Evolutionary conservation across 2,113 vertebrate species (phyloP), one percentile per base, ranked within the genome.

Genomic region (Indicator indicator): DNA sequence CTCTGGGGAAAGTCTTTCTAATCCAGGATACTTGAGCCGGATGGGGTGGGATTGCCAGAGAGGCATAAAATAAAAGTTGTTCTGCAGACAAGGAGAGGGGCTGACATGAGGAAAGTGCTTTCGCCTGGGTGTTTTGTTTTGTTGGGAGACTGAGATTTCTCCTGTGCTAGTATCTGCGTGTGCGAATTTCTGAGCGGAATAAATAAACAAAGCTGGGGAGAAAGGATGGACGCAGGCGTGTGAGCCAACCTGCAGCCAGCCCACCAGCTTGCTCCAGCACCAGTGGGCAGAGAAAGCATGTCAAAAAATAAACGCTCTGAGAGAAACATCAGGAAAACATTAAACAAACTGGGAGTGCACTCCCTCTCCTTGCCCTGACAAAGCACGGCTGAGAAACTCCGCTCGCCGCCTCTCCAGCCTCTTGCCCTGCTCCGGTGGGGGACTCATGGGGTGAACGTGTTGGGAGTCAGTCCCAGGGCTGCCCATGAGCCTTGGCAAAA

Each of bases 241-340:
- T 38, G 85, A 95, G 86, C 89, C 77, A 81, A 94, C 95, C 94
- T 96, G 89, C 85, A 87, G 63, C 83, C 80, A 82, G 77, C 55
- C 93, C 83, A 92, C 75, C 91, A 72, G 90, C 86, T 93, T 54
- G 19, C 89, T 75, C 28, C 13, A 96, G 93, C 83, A 92, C 83
- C 93, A 95, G 90, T 46, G 93, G 92, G 90, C 93, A 97, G 87
- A 95, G 96, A 94, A 95, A 96, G 85, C 89, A 91, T 86, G 96
- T 97, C 89, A 93, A 95, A 90, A 95, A 96, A 91, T 94, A 96
- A 96, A 91, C 13, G n/a, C 36, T 90, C 55, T 0, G 4, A 6
- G 7, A 97, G 97, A 95, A 97, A 96, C 97, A 98, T 97, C 92
- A 97, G 97, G 97, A 97, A 98, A 97, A 96, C 95, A 98, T 97